These are phyloP conservation scores for Zaprionus camerounensis DNA, from an alignment of 1,140 invertebrate genomes.

Conservation along the genomic window DNA sequence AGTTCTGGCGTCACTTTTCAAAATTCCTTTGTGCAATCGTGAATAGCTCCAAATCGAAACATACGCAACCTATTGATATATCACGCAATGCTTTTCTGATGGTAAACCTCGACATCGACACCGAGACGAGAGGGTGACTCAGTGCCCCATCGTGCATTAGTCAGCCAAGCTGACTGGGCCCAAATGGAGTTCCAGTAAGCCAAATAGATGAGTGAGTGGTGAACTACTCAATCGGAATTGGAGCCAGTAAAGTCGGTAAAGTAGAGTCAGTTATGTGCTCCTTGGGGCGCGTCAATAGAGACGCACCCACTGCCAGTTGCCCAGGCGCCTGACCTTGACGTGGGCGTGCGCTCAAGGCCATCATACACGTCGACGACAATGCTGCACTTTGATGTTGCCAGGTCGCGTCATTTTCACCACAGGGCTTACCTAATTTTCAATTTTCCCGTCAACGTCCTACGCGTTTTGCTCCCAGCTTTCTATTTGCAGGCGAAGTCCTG, in stretches of 20 bases:
- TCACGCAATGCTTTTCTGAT: constrained; percentile 16
- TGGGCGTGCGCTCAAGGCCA: constrained; percentile 30
- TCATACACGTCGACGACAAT: too few species aligned
- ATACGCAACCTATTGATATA: constrained; percentile 4
- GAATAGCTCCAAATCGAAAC: not conserved
- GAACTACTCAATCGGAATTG: too few species aligned
- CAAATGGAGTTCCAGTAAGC: constrained; percentile 6
- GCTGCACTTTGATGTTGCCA: constrained; percentile 54
- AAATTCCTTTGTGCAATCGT: constrained; percentile 4
- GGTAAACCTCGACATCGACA: not conserved
- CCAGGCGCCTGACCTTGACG: constrained; percentile 33
- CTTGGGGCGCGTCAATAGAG: constrained; percentile 35
- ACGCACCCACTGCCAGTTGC: constrained; percentile 33
- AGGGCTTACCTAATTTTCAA: constrained; percentile 54
- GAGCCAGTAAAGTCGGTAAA: not conserved
- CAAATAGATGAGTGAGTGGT: not conserved
- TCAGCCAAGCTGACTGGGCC: constrained; percentile 19
- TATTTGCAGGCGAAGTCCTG: constrained; percentile 38
- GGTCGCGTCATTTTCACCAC: constrained; percentile 47
- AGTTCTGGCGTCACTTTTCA: constrained; percentile 5
- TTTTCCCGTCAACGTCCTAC: constrained; percentile 48
- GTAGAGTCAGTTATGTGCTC: constrained; percentile 2
- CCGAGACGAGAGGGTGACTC: constrained; percentile 27
- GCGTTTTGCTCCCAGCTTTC: constrained; percentile 24
- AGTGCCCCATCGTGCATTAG: constrained; percentile 27